phyloP scores from a whole-genome alignment of 1,140 invertebrate species.

The Cotesia glomerata region DNA sequence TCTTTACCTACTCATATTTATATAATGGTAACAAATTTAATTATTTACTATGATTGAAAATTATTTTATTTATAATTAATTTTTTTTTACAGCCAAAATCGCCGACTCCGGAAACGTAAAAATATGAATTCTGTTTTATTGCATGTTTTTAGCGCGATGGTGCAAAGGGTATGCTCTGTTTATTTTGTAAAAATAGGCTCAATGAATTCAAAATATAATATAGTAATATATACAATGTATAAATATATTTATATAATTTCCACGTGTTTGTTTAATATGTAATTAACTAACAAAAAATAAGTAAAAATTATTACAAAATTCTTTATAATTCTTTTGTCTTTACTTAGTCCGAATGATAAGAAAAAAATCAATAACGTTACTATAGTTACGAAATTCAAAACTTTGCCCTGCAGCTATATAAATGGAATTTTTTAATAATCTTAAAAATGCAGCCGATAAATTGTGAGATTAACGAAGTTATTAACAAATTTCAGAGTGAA shows the following conservation, averaged over 20 bases:
- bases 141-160: too few species aligned
- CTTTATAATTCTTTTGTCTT: slow-evolving; percentile 23
- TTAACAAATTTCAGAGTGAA: slow-evolving; percentile 39
- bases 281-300: slow-evolving; percentile 5
- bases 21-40: slow-evolving; percentile 61
- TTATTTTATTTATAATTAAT: slow-evolving; percentile 5
- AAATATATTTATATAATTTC: background rate
- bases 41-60: slow-evolving; percentile 13
- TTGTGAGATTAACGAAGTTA: slow-evolving; percentile 28
- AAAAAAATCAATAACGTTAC: slow-evolving; percentile 28
- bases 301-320: background rate
- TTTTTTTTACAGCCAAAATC: slow-evolving; percentile 51
- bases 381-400: background rate
- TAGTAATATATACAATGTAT: background rate
- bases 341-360: slow-evolving; percentile 34
- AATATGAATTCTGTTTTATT: too few species aligned
- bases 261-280: background rate
- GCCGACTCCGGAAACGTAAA: slow-evolving; percentile 44
- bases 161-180: too few species aligned
- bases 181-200: too few species aligned
- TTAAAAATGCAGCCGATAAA: background rate
- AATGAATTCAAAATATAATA: background rate
- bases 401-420: background rate
- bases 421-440: background rate
- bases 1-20: slow-evolving; percentile 70